Percentiles rank a stretch among this genome's conserved stretches.
Evolutionary conservation across 2,797 vertebrate genomes (phyloP).

Genomic region (Enteromius argenteus): DNA sequence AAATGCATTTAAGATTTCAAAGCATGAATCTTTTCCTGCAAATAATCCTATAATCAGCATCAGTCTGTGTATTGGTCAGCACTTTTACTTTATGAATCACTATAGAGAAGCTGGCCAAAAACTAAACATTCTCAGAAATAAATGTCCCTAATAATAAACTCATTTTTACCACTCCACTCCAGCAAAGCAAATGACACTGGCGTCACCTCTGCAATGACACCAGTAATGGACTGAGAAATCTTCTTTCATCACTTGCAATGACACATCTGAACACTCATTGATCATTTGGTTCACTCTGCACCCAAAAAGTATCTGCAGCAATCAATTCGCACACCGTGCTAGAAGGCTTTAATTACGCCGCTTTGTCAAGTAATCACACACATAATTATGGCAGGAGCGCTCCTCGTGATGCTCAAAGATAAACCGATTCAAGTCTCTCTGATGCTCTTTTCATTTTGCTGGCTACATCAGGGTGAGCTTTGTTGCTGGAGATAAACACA

Average conservation of each 20-base stretch:
- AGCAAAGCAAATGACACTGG: conserved; percentile 21
- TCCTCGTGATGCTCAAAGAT: conserved; percentile 27
- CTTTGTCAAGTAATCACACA: conserved; percentile 56
- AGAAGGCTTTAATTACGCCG: conserved; percentile 48
- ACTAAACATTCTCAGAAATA: neutral
- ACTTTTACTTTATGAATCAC: conserved; percentile 23
- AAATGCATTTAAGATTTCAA: neutral
- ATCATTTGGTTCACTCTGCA: conserved; percentile 38
- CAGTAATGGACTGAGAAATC: conserved; percentile 17
- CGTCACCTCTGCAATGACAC: conserved; percentile 6
- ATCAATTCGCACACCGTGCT: conserved; percentile 59
- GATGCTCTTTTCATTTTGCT: conserved; percentile 23
- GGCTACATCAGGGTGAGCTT: conserved; percentile 21
- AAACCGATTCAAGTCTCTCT: conserved; percentile 29
- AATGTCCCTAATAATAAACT: conserved; percentile 34
- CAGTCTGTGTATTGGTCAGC: neutral
- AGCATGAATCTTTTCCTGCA: neutral
- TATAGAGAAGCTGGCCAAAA: neutral
- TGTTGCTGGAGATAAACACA: conserved; percentile 36
- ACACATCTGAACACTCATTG: conserved; percentile 40
- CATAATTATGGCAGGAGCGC: conserved; percentile 59
- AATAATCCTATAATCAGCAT: conserved; percentile 12
- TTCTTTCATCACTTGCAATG: conserved; percentile 32
- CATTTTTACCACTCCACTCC: conserved; percentile 22
- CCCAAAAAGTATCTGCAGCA: conserved; percentile 41